Percentiles rank a stretch among this genome's conserved stretches.
Evolutionary conservation across 2,113 vertebrate species (phyloP).

Genomic region (Polypterus bichir): DNA sequence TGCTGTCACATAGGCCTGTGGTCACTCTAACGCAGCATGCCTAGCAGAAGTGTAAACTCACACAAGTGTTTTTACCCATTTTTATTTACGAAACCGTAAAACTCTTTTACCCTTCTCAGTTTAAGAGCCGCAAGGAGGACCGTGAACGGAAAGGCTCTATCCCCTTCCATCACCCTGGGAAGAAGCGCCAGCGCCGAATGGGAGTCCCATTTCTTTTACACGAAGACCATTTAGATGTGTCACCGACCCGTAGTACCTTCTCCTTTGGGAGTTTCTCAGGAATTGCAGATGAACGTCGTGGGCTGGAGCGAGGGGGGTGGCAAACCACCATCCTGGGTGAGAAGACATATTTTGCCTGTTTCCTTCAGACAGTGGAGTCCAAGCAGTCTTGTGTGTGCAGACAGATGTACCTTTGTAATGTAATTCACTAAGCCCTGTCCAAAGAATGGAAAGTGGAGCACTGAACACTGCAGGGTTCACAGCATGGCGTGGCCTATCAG

Average conservation of each 20-base stretch:
- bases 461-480: too few species aligned
- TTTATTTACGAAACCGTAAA: too few species aligned
- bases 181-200: conserved; percentile 86
- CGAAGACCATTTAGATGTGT: conserved; percentile 89
- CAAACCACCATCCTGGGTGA: conserved; percentile 92
- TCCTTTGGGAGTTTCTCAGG: conserved; percentile 94
- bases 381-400: too few species aligned
- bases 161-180: conserved; percentile 81
- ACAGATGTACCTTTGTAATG: too few species aligned
- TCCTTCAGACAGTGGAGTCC: too few species aligned
- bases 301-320: conserved; percentile 85
- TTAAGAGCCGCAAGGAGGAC: conserved; percentile 90
- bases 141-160: conserved; percentile 92
- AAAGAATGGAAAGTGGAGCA: too few species aligned
- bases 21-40: too few species aligned
- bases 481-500: too few species aligned
- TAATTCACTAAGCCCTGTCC: too few species aligned
- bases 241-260: conserved; percentile 90
- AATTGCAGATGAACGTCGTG: conserved; percentile 76
- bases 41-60: too few species aligned
- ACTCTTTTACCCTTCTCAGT: conserved; percentile 39
- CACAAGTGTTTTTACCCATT: too few species aligned
- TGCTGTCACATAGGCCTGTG: too few species aligned
- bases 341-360: background rate
- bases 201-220: conserved; percentile 89